Base-by-base conservation (phyloP, 2,888 invertebrate genomes). In the Micoletzkya japonica region DNA sequence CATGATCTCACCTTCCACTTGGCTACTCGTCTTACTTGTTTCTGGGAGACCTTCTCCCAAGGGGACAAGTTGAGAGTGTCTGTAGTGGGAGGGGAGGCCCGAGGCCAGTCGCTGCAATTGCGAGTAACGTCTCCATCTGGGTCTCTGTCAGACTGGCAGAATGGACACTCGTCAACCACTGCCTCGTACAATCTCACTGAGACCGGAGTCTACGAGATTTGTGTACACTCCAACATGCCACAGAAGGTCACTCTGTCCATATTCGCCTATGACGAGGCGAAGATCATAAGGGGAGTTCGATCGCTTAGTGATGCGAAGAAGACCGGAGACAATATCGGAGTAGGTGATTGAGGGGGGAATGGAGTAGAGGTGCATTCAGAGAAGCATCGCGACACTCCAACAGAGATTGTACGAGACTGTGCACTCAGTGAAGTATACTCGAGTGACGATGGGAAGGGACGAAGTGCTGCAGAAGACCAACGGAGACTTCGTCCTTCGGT, bases 231-330 rank as follows among this genome's bases (percentile, higher is more conserved):
- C 0, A 39, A 20, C 57, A 6, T n/a, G n/a, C n/a, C n/a, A n/a
- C n/a, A n/a, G 7, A n/a, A 57, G 28, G 67, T 67, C 14, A 32
- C 56, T 6, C 57, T 67, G 6, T 34, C 39, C 24, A 67, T 67
- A 7, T 67, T 67, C 30, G 66, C 66, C 14, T 67, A 67, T 26
- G 57, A 67, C 34, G 67, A 67, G 67, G 57, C 26, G 30, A 30
- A 67, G 32, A 14, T 67, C 1, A 56, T 67, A n/a, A 57, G 32
- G 2, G 67, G 67, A 56, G 57, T 67, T 4, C 32, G 50, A 2
- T 24, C 26, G 14, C 57, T 56, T n/a, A 67, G 56, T n/a, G 30
- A 67, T 17, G 26, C 57, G 14, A 39, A 57, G 32, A 57, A 44
- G 44, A 67, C 57, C 7, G 67, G 67, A 37, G 24, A 32, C 14